Evolutionary conservation across 1,140 invertebrate genomes (phyloP).

Genomic region (Hyposmocoma kahamanoa): DNA sequence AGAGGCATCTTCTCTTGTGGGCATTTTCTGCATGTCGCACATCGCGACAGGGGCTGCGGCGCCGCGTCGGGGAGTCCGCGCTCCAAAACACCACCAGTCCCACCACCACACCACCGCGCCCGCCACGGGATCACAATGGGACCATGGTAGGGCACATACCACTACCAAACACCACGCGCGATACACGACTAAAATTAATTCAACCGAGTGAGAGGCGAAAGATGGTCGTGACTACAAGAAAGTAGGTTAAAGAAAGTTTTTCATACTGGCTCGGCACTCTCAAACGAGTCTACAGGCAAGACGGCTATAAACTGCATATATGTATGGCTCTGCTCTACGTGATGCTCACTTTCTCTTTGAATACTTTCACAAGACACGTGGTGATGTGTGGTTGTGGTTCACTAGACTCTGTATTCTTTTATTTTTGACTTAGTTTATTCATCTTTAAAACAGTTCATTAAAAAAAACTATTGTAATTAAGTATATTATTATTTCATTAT

Average conservation of each 20-base stretch:
- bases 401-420: no score
- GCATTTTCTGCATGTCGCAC: slow-evolving; percentile 70
- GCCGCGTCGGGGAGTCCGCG: slow-evolving; percentile 5
- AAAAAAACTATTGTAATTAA: no score
- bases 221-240: slow-evolving; percentile 57
- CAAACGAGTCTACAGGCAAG: slow-evolving; percentile 39
- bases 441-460: no score
- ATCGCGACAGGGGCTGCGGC: slow-evolving; percentile 32
- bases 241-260: slow-evolving; percentile 73
- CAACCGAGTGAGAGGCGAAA: slow-evolving; percentile 55
- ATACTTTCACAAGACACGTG: slow-evolving; percentile 67
- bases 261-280: slow-evolving; percentile 34
- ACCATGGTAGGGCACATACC: slow-evolving; percentile 64
- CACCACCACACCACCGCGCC: slow-evolving; percentile 50
- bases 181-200: slow-evolving; percentile 55
- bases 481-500: no score
- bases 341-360: slow-evolving; percentile 69
- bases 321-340: slow-evolving; percentile 51
- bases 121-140: slow-evolving; percentile 53
- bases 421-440: no score
- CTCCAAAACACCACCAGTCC: slow-evolving; percentile 47
- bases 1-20: slow-evolving; percentile 58
- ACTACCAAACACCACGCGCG: slow-evolving; percentile 53
- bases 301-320: slow-evolving; percentile 49
- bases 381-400: slow-evolving; percentile 59